Evolutionary conservation across 2,797 vertebrate species (phyloP).

Genomic region (Sebastes melanostomus): DNA sequence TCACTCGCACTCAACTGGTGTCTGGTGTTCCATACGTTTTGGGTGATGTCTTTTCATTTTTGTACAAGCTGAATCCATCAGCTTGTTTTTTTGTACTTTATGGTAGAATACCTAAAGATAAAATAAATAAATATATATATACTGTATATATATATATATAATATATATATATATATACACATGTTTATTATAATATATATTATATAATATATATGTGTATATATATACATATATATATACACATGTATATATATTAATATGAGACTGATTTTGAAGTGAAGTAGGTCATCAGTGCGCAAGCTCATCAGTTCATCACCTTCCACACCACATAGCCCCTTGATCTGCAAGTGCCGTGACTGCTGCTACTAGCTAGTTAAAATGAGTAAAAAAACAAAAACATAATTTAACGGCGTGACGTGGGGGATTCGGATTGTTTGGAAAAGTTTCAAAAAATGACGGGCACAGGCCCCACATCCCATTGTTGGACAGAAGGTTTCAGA

Average conservation of each 20-base stretch:
- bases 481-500: not conserved
- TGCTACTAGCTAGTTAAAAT: not conserved
- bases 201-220: not conserved
- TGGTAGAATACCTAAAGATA: not conserved
- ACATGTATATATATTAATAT: not conserved
- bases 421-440: not conserved
- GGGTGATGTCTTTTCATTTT: not conserved
- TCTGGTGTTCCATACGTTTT: not conserved
- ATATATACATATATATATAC: accelerated
- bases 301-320: not conserved
- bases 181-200: no score
- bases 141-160: no score
- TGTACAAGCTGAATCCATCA: not conserved
- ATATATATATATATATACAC: no score
- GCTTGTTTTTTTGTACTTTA: not conserved
- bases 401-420: not conserved
- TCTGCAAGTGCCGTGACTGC: not conserved
- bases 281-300: no score
- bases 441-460: not conserved
- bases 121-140: not conserved
- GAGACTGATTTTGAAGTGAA: not conserved
- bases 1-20: not conserved
- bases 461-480: no score
- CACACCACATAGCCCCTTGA: not conserved
- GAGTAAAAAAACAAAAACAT: not conserved